phyloP scores from a whole-genome alignment of 1,140 invertebrate species.

The Drosophila ambigua region DNA sequence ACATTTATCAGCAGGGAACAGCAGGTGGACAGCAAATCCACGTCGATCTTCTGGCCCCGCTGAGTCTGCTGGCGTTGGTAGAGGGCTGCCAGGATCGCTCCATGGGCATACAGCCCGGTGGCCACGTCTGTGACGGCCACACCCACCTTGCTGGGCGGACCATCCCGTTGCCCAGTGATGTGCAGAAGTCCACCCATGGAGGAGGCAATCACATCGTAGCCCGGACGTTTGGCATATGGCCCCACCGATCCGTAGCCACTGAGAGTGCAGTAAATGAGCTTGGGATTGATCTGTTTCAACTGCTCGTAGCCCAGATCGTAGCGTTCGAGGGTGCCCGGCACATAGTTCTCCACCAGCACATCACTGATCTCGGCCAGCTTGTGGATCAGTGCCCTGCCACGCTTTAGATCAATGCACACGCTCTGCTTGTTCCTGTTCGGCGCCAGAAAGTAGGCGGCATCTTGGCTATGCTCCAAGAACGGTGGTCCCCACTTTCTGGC shows the following conservation, averaged over 20 bases:
- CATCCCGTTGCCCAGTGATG: conserved; percentile 93
- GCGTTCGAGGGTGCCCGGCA: conserved; percentile 94
- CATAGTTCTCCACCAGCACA: conserved; percentile 96
- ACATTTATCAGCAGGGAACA: conserved; percentile 95
- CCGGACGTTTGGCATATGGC: conserved; percentile 93
- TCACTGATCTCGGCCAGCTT: conserved; percentile 91
- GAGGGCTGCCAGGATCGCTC: conserved; percentile 97
- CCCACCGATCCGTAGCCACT: conserved; percentile 95
- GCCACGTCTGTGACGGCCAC: conserved; percentile 97
- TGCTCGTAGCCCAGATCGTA: conserved; percentile 92
- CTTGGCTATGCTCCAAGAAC: conserved; percentile 88
- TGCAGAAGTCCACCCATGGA: conserved; percentile 95
- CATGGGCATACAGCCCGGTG: conserved; percentile 97
- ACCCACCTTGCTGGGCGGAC: conserved; percentile 95
- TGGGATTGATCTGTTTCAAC: conserved; percentile 89
- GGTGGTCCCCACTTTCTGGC: conserved; percentile 97
- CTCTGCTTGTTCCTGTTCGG: conserved; percentile 99
- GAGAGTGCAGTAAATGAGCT: conserved; percentile 96
- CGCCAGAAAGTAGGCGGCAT: conserved; percentile 93
- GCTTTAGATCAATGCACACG: conserved; percentile 94
- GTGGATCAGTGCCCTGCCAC: conserved; percentile 90
- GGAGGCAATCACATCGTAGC: conserved; percentile 98
- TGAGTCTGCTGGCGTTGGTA: conserved; percentile 91
- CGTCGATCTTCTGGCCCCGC: conserved; percentile 95
- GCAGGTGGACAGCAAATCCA: conserved; percentile 96